Evolutionary conservation across 2,888 invertebrate genomes (phyloP).

Genomic region (Bombyx huttoni): DNA sequence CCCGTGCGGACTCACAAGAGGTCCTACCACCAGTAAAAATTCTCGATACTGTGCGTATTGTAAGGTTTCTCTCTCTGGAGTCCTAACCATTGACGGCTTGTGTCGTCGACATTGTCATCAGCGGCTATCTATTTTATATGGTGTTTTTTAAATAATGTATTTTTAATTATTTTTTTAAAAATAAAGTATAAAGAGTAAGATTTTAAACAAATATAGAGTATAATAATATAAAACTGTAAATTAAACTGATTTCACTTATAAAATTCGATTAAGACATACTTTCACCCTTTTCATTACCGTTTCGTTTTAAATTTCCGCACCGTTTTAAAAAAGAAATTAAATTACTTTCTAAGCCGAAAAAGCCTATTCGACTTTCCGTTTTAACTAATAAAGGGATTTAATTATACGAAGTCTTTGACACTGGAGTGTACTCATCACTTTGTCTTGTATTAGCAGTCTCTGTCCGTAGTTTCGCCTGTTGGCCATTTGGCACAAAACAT

Average conservation of each 20-base stretch:
- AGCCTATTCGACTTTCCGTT: background rate
- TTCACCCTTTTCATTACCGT: background rate
- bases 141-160: too few species aligned
- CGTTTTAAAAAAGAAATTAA: background rate
- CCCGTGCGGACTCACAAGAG: too few species aligned
- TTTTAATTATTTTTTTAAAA: too few species aligned
- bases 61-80: too few species aligned
- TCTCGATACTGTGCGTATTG: too few species aligned
- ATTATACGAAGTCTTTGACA: constrained; percentile 12
- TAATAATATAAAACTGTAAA: too few species aligned
- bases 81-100: too few species aligned
- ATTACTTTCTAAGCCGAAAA: background rate
- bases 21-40: too few species aligned
- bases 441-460: constrained; percentile 18
- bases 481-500: constrained; percentile 53
- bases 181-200: too few species aligned
- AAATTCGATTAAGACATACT: background rate
- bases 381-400: background rate
- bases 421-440: constrained; percentile 15
- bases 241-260: background rate
- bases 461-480: constrained; percentile 16
- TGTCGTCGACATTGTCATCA: too few species aligned
- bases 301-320: background rate
- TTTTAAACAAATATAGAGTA: too few species aligned
- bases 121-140: too few species aligned